Evolutionary conservation across 2,888 invertebrate species (phyloP), one percentile per base, ranked within the genome.

Genomic region (Coelopa pilipes): DNA sequence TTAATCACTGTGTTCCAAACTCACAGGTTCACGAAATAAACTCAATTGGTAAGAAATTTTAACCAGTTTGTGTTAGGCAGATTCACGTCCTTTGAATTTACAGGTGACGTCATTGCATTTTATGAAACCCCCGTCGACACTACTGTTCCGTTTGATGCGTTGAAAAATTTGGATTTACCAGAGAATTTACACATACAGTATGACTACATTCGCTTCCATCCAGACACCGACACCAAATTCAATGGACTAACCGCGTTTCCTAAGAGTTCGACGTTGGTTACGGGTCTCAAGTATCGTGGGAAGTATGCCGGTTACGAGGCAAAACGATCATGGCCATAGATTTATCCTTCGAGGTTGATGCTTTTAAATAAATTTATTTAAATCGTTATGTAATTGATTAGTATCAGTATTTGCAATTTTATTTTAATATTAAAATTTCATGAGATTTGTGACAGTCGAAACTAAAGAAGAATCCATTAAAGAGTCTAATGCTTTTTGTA

Each of bases 151-250:
- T 91, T 92, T 81, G 96, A 96, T 79, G 90, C 90, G 49, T 84
- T 96, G 81, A 91, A 90, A 76, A 90, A 88, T 75, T 90, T 91
- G 83, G 92, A 96, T 47, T 87, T 98, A 69, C 97, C 98, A 0
- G 92, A 93, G 82, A 98, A 98, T 89, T 87, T 98, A 45, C 93
- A 97, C 85, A 89, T 98, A 4, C 93, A 94, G 83, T 89, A 91
- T 75, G 93, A 97, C 65, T 94, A 95, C 85, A 85, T 93, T 60
- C 89, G 96, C 73, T 98, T 96, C 87, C 91, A 96, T 88, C 95
- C 96, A 78, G 93, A 93, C 19, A 92, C 91, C 0, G 94, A 94
- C 82, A 91, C 90, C 0, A 88, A 89, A 85, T 93, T 94, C 84
- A 89, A 90, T 77, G 97, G 97, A 11, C 86, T 92, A 79, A 92